These are phyloP conservation scores for Ptyas mucosa DNA, from an alignment of 2,113 vertebrate species.

Conservation along the genomic window DNA sequence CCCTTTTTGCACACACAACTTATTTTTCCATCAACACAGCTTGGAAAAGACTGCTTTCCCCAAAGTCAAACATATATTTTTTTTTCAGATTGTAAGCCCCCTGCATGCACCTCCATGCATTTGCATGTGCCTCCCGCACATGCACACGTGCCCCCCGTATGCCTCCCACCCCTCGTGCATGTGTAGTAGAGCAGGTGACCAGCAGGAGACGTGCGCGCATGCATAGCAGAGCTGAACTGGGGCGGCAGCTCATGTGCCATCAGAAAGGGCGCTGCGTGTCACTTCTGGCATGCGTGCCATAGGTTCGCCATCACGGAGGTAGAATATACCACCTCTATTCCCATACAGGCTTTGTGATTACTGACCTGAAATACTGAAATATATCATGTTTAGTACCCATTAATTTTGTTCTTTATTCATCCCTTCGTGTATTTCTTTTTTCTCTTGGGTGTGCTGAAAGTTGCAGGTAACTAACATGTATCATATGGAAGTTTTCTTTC, in stretches of 20 bases:
- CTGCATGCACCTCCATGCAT: too few relatives aligned
- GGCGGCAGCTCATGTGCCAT: too few relatives aligned
- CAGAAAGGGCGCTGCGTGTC: too few relatives aligned
- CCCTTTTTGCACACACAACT: slow-evolving; percentile 37
- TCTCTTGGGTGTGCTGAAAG: background rate
- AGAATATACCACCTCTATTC: background rate
- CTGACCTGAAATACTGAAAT: background rate
- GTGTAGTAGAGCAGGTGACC: too few relatives aligned
- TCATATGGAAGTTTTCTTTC: background rate
- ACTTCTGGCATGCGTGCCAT: too few relatives aligned
- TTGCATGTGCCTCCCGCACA: too few relatives aligned
- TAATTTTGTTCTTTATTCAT: background rate
- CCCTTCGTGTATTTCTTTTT: background rate
- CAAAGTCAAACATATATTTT: slow-evolving; percentile 16
- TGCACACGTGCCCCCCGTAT: too few relatives aligned
- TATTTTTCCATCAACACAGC: slow-evolving; percentile 33
- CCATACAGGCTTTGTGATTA: background rate
- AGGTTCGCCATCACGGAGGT: background rate
- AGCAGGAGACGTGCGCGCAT: too few relatives aligned
- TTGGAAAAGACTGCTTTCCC: slow-evolving; percentile 37
- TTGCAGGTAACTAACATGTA: background rate
- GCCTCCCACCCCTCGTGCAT: too few relatives aligned
- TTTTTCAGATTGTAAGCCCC: background rate
- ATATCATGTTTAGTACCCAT: background rate
- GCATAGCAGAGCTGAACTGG: too few relatives aligned